Conservation (phyloP, 2,888 invertebrate genomes). For the Panorpa germanica region DNA sequence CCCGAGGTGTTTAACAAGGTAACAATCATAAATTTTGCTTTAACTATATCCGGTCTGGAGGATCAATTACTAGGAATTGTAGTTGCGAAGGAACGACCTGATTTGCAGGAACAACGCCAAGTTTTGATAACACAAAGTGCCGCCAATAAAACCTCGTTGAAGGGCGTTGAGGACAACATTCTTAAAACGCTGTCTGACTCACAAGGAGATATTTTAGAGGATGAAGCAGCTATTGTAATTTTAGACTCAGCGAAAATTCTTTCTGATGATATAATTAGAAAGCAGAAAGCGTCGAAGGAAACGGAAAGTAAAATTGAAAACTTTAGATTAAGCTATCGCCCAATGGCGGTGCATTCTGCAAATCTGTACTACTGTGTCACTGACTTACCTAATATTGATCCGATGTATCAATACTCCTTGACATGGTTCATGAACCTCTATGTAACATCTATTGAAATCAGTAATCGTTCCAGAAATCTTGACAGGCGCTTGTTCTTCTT, state of each 20-base stretch:
- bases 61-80: slow-evolving; percentile 72
- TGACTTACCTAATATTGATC: slow-evolving; percentile 67
- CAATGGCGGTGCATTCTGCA: slow-evolving; percentile 63
- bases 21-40: slow-evolving; percentile 64
- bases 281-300: slow-evolving; percentile 56
- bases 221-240: slow-evolving; percentile 64
- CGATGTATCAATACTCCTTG: slow-evolving; percentile 79
- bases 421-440: slow-evolving; percentile 76
- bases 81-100: slow-evolving; percentile 69
- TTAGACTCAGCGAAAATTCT: slow-evolving; percentile 61
- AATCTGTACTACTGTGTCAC: slow-evolving; percentile 67
- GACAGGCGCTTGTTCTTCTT: slow-evolving; percentile 49
- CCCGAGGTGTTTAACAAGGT: slow-evolving; percentile 74
- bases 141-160: slow-evolving; percentile 51
- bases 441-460: slow-evolving; percentile 54
- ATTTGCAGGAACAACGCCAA: slow-evolving; percentile 64
- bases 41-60: slow-evolving; percentile 64
- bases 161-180: slow-evolving; percentile 68
- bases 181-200: slow-evolving; percentile 54
- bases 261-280: slow-evolving; percentile 55
- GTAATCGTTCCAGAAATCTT: slow-evolving; percentile 49
- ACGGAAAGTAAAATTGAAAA: slow-evolving; percentile 61
- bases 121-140: slow-evolving; percentile 61
- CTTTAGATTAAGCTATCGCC: slow-evolving; percentile 52
- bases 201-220: slow-evolving; percentile 69